Evolutionary conservation across 1,140 invertebrate species (phyloP).

Genomic region (Dysdera silvatica): DNA sequence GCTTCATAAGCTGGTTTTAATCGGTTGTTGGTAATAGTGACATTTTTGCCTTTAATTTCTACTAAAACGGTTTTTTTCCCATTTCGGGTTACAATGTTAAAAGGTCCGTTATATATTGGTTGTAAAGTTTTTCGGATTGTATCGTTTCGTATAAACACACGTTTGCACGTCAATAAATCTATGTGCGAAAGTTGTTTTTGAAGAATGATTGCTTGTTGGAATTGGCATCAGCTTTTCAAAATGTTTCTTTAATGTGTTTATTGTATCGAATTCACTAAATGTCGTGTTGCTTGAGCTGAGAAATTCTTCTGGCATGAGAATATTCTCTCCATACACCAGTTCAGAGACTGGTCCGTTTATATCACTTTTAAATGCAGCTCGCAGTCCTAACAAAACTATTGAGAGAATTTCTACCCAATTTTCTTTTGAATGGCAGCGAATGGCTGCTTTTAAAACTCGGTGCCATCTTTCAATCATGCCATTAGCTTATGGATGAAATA

Average conservation of each 20-base stretch:
- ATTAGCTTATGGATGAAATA: slow-evolving; percentile 38
- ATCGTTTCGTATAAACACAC: not conserved
- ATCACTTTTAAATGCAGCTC: slow-evolving; percentile 34
- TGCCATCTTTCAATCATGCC: slow-evolving; percentile 42
- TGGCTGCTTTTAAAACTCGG: slow-evolving; percentile 41
- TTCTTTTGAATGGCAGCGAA: slow-evolving; percentile 10
- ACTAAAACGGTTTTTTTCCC: not conserved
- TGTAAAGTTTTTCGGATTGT: not conserved
- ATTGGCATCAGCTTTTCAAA: not conserved
- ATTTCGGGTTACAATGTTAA: not conserved
- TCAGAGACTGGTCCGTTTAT: slow-evolving; percentile 21
- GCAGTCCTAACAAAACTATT: slow-evolving; percentile 38
- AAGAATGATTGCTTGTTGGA: not conserved
- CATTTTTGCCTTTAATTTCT: not conserved
- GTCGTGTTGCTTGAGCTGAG: not conserved
- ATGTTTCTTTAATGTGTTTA: not conserved
- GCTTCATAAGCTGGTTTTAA: slow-evolving; percentile 6
- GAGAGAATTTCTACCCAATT: slow-evolving; percentile 41
- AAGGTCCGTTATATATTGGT: not conserved
- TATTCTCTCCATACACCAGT: slow-evolving; percentile 30
- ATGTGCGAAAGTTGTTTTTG: not conserved
- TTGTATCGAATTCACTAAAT: not conserved
- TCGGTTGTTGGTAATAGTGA: not conserved
- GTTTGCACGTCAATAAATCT: not conserved
- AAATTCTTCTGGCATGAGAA: slow-evolving; percentile 32